A percentile compares a stretch with the other conserved stretches of the same genome.
These are phyloP conservation scores for Nematopogon swammerdamellus DNA, from an alignment of 2,888 invertebrate genomes.

Conservation along the genomic window DNA sequence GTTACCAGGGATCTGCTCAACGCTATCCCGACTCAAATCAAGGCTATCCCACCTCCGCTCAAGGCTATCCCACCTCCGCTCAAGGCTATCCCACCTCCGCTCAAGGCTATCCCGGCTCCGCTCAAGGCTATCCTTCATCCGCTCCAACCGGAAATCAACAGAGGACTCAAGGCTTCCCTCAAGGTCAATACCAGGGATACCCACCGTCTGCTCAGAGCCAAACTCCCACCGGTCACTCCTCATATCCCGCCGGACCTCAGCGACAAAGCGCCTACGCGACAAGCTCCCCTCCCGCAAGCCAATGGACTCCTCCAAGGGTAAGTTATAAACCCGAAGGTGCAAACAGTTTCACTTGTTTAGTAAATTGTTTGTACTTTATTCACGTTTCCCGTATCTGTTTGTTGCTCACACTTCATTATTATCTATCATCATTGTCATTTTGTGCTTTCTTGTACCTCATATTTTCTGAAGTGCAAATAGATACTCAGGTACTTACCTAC, in stretches of 20 bases:
- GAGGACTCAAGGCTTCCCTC: constrained; percentile 18
- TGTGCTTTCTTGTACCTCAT: no score
- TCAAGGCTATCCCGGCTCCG: constrained; percentile 4
- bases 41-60: constrained; percentile 14
- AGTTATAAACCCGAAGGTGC: background rate
- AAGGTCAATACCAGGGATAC: constrained; percentile 27
- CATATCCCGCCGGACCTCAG: background rate
- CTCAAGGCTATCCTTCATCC: constrained; percentile 6
- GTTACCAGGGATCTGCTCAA: no score
- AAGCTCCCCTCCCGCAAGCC: background rate
- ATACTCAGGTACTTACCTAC: no score
- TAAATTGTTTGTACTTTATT: no score
- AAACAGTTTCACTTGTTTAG: no score
- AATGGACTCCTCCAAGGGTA: background rate
- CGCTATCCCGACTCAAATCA: constrained; percentile 13
- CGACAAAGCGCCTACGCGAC: background rate
- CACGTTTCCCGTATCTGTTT: no score
- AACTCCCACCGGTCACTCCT: background rate
- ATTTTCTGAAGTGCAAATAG: no score
- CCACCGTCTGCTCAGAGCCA: constrained; percentile 11
- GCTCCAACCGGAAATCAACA: no score
- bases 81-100: constrained; percentile 14
- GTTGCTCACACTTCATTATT: no score
- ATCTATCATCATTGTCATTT: no score
- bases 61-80: constrained; percentile 14